Percentiles rank a stretch among this genome's conserved stretches.
Conservation (phyloP, 2,888 invertebrate genomes). For the Ormyrus thymus region DNA sequence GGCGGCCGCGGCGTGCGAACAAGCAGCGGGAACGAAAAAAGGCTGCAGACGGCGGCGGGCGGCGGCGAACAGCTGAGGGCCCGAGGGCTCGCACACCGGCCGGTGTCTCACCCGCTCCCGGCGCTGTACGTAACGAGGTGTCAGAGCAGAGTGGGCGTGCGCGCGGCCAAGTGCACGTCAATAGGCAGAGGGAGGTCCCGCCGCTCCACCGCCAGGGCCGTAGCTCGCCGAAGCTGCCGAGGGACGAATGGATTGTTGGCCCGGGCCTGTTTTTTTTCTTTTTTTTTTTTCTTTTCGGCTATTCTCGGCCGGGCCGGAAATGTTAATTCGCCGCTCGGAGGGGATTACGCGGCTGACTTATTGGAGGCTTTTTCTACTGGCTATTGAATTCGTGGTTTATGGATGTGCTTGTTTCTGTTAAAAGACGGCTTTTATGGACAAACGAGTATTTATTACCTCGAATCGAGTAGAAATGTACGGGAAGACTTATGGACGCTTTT, state of each 20-base stretch:
- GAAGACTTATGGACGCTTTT: too few species aligned
- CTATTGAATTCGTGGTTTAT: too few species aligned
- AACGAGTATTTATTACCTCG: too few species aligned
- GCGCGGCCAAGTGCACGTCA: conserved; percentile 27
- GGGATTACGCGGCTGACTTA: too few species aligned
- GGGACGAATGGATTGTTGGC: neutral
- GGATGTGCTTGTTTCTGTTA: too few species aligned
- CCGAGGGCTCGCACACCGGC: neutral
- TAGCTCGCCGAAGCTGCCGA: neutral
- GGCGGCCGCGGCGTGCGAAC: too few species aligned
- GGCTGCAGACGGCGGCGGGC: neutral
- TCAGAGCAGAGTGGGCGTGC: conserved; percentile 9
- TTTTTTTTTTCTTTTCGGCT: neutral
- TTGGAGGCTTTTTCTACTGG: too few species aligned
- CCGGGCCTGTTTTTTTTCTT: conserved; percentile 11
- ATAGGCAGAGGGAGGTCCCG: conserved; percentile 9
- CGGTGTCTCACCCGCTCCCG: neutral
- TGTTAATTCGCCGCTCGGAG: too few species aligned
- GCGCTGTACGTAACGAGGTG: neutral
- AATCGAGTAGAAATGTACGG: too few species aligned
- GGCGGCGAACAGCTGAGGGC: neutral
- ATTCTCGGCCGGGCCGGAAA: too few species aligned
- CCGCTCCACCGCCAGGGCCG: neutral
- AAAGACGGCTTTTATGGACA: too few species aligned
- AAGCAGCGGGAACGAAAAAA: too few species aligned